Evolutionary conservation across 2,797 vertebrate genomes (phyloP).

Genomic region (Toxotes lorentzi): DNA sequence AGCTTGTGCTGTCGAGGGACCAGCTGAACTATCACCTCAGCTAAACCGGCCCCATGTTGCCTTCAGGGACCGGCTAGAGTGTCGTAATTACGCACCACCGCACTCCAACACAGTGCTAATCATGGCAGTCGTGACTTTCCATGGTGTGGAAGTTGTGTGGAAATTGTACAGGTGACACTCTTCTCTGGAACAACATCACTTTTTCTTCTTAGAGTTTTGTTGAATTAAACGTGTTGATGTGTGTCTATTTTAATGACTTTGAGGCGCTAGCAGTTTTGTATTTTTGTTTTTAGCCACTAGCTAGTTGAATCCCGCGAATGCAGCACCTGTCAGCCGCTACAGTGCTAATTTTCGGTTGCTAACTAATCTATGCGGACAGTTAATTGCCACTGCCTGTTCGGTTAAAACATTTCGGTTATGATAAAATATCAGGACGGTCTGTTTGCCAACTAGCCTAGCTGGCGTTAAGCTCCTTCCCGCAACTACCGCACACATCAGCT

Average conservation of each 20-base stretch:
- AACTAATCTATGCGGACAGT: not conserved
- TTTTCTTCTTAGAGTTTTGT: fast-evolving
- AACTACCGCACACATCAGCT: constrained; percentile 22
- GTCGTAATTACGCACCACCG: constrained; percentile 23
- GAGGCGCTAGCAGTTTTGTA: not conserved
- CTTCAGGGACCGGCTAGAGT: constrained; percentile 39
- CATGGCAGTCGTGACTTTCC: constrained; percentile 5
- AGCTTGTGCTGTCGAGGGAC: not conserved
- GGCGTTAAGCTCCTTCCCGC: not conserved
- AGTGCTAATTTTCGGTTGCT: not conserved
- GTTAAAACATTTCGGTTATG: fast-evolving
- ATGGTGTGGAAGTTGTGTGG: not conserved
- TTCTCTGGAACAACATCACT: fast-evolving
- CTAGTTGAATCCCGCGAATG: constrained; percentile 20
- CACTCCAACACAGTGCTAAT: not conserved
- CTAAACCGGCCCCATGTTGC: constrained; percentile 14
- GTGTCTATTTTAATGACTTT: not conserved
- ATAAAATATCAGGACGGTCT: not conserved
- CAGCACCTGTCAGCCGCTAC: constrained; percentile 20
- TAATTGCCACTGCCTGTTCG: not conserved
- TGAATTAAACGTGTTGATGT: fast-evolving
- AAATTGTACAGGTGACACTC: fast-evolving
- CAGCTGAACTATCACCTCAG: not conserved
- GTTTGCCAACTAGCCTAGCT: not conserved
- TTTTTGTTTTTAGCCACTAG: constrained; percentile 23